Evolutionary conservation across 35 echinoderm and acorn worm genomes (phyloP).

Genomic region (Acanthaster planci): DNA sequence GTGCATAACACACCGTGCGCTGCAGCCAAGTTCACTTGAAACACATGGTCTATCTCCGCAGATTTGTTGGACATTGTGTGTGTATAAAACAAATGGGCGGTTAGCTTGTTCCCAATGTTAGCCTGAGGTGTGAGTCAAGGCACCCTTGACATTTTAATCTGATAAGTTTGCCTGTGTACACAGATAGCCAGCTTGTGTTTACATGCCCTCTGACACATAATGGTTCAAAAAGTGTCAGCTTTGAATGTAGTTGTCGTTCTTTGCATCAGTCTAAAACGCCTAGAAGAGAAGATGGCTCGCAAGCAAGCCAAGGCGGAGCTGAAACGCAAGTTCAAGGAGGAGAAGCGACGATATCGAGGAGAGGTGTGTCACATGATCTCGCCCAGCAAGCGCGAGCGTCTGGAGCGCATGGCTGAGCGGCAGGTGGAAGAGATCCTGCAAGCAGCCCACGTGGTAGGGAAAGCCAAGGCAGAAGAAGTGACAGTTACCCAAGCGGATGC

Average conservation of each 20-base stretch:
- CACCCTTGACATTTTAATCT: too few species aligned
- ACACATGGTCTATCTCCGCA: too few species aligned
- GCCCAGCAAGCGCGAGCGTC: slow-evolving; percentile 80
- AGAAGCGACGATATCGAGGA: slow-evolving; percentile 62
- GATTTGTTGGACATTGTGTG: too few species aligned
- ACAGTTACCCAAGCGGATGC: not conserved
- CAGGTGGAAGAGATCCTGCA: slow-evolving; percentile 43
- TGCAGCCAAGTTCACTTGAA: too few species aligned
- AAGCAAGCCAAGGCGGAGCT: slow-evolving; percentile 70
- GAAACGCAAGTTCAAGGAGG: slow-evolving; percentile 73
- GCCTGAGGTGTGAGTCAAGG: too few species aligned
- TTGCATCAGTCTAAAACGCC: slow-evolving; percentile 41
- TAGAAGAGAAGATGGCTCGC: slow-evolving; percentile 74
- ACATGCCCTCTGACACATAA: too few species aligned
- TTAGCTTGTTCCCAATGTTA: too few species aligned
- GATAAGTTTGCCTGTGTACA: too few species aligned
- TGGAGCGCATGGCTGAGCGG: slow-evolving; percentile 63
- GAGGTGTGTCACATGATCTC: slow-evolving; percentile 40
- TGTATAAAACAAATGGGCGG: too few species aligned
- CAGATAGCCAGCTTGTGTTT: too few species aligned
- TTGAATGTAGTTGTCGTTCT: not conserved
- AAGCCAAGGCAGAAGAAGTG: not conserved
- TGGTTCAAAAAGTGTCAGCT: not conserved
- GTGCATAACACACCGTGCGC: too few species aligned
- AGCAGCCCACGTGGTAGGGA: slow-evolving; percentile 33